Base-by-base conservation (phyloP, 2,888 invertebrate species). In the Hyppa rectilinea region DNA sequence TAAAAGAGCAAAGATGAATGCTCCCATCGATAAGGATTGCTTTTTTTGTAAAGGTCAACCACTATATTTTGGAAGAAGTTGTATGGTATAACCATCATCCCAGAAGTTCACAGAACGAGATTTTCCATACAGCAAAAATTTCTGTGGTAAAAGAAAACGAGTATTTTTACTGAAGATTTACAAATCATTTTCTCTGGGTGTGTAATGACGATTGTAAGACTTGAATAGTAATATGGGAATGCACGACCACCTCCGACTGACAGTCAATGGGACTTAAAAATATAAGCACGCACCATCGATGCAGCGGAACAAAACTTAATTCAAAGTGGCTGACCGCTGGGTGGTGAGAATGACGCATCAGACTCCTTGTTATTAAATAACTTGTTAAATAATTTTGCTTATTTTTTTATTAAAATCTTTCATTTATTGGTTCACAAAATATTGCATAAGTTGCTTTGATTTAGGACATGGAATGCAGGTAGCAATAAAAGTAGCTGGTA, bases 211-310 rank as follows among this genome's bases (percentile, higher is more conserved):
- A 69, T 62, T 53, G 53, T 55, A 58, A 59, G 23, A 50, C 59
- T 38, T 50, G 73, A 72, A 78, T 72, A 53, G 43, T 71, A 61
- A 78, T 70, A 61, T 36, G 56, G 34, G 45, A 71, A 72, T 49
- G 64, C 63, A 60, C 64, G 73, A 64, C 64, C 63, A 47, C 59
- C 49, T 49, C 43, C 23, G 52, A 53, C 29, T 43, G 10, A 45
- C 45, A 45, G 40, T 47, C 47, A 71, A 58, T 71, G 52, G 29
- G 50, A 75, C 58, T 75, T 75, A 53, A 59, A 75, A 75, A 72
- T 78, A 20, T 60, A 71, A 62, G 72, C 75, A 78, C 75, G 75
- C 62, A 71, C 52, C 47, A 52, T 60, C 45, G 56, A 34, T 26
- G 45, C 49, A 47, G 73, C 45, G 36, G n/a, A 53, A 47, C 47